These are phyloP conservation scores for Lophochroa leadbeateri DNA, from an alignment of 2,113 vertebrate genomes.

Conservation along the genomic window DNA sequence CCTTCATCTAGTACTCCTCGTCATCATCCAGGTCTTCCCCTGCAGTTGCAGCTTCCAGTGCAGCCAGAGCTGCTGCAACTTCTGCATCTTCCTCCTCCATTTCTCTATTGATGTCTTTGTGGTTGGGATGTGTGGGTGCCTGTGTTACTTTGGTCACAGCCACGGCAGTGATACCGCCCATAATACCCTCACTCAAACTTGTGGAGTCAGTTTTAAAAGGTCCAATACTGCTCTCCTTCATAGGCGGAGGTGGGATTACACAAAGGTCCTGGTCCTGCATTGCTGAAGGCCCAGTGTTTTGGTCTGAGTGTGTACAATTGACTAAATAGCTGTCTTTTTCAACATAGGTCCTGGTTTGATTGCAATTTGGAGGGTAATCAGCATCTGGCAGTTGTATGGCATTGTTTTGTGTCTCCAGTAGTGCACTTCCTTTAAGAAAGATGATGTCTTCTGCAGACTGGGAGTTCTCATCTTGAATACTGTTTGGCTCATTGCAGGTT, in stretches of 20 bases:
- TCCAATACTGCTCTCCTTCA: not conserved
- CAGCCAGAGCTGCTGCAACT: slow-evolving; percentile 91
- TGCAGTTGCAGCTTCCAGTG: slow-evolving; percentile 90
- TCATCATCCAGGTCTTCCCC: slow-evolving; percentile 81
- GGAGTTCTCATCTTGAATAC: not conserved
- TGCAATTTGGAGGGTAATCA: not conserved
- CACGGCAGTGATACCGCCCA: not conserved
- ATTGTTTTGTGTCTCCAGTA: not conserved
- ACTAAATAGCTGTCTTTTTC: not conserved
- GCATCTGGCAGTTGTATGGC: not conserved
- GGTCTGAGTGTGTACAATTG: not conserved
- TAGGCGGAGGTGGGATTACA: not conserved
- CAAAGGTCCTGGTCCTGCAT: not conserved
- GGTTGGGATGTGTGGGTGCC: not conserved
- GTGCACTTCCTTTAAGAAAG: not conserved
- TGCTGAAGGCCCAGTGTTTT: not conserved
- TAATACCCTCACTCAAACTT: not conserved
- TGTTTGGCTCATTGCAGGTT: not conserved
- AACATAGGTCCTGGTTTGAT: not conserved
- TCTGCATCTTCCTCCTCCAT: slow-evolving; percentile 80
- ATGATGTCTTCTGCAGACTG: not conserved
- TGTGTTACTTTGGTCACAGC: not conserved
- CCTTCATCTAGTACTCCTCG: slow-evolving; percentile 53
- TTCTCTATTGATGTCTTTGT: not conserved
- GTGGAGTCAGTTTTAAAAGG: not conserved